Evolutionary conservation across 2,888 invertebrate genomes (phyloP).

Genomic region (Tenthredo livida): DNA sequence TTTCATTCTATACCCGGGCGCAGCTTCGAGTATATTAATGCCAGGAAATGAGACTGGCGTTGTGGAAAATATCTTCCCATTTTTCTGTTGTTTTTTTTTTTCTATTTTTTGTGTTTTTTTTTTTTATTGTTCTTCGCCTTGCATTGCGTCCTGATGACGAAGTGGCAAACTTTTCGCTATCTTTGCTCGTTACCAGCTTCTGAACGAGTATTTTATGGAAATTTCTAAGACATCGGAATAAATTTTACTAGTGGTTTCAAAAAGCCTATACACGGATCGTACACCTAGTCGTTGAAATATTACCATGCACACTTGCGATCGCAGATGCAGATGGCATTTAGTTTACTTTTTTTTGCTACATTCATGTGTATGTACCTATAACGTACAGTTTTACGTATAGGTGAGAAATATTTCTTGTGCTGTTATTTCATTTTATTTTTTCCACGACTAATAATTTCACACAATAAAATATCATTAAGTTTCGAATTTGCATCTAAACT

Average conservation of each 20-base stretch:
- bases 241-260: constrained; percentile 3
- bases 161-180: constrained; percentile 42
- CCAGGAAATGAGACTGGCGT: constrained; percentile 2
- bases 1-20: not conserved
- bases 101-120: not conserved
- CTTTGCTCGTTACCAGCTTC: constrained; percentile 33
- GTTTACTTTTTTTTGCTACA: not conserved
- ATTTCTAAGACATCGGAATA: constrained; percentile 21
- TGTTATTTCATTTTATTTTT: not conserved
- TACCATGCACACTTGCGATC: not conserved
- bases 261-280: constrained; percentile 16
- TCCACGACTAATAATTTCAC: not conserved
- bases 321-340: not conserved
- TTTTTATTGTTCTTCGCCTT: not conserved
- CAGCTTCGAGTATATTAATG: not conserved
- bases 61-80: constrained; percentile 18
- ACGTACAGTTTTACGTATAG: not conserved
- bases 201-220: constrained; percentile 32
- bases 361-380: too few species aligned
- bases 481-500: not conserved
- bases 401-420: not conserved
- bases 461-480: not conserved
- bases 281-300: not conserved
- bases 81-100: constrained; percentile 1
- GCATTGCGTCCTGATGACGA: not conserved